phyloP scores from a whole-genome alignment of 2,888 invertebrate species.

The Lasioglossum marginatum region DNA sequence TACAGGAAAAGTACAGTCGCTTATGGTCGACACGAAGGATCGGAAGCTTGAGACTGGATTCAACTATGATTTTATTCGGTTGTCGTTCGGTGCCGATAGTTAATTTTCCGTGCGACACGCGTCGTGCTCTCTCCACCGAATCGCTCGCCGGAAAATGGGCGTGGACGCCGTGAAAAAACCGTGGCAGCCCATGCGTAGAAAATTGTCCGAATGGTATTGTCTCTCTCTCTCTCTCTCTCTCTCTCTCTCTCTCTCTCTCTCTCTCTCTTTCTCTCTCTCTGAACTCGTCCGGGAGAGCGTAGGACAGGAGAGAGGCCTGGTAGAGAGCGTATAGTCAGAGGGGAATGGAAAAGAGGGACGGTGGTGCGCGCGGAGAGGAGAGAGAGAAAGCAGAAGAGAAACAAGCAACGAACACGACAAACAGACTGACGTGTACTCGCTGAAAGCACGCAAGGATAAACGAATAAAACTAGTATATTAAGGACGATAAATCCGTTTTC shows the following conservation, averaged over 20 bases:
- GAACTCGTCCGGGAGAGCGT: background rate
- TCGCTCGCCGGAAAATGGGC: slow-evolving; percentile 71
- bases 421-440: slow-evolving; percentile 64
- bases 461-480: slow-evolving; percentile 70
- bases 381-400: slow-evolving; percentile 31
- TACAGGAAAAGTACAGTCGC: too few relatives aligned
- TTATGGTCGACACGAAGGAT: background rate
- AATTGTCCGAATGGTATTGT: slow-evolving; percentile 67
- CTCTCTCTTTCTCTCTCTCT: slow-evolving; percentile 38
- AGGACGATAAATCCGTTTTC: slow-evolving; percentile 68
- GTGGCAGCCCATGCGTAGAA: slow-evolving; percentile 71
- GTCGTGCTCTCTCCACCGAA: slow-evolving; percentile 60
- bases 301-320: slow-evolving; percentile 26
- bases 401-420: slow-evolving; percentile 58
- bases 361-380: slow-evolving; percentile 9
- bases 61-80: background rate
- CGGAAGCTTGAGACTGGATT: background rate
- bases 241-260: slow-evolving; percentile 39
- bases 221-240: slow-evolving; percentile 30
- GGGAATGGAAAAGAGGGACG: slow-evolving; percentile 27
- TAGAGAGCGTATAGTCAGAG: slow-evolving; percentile 16
- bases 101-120: slow-evolving; percentile 24
- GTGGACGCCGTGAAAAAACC: slow-evolving; percentile 69
- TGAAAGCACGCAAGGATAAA: slow-evolving; percentile 67
- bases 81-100: background rate